Percentiles rank a stretch among this genome's conserved stretches.
phyloP scores from a whole-genome alignment of 1,140 invertebrate species.

The Melitaea cinxia region DNA sequence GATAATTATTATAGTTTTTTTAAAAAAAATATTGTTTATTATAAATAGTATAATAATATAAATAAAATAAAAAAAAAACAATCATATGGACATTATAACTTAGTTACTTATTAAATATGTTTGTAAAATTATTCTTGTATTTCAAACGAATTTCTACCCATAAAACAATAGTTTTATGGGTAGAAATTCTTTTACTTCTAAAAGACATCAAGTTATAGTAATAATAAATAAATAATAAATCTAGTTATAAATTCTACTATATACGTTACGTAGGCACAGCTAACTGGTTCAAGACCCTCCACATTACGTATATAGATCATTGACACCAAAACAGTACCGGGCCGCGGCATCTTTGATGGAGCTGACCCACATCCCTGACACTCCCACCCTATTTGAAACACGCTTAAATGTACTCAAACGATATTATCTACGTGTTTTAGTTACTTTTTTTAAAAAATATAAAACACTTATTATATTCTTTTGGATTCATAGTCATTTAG shows the following conservation, averaged over 20 bases:
- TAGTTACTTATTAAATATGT: too few species aligned
- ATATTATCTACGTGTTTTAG: not conserved
- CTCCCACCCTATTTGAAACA: constrained; percentile 23
- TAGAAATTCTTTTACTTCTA: too few species aligned
- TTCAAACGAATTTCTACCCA: too few species aligned
- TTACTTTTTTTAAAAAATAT: not conserved
- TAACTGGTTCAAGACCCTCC: constrained; percentile 32
- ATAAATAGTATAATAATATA: too few species aligned
- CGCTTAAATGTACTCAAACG: constrained; percentile 8
- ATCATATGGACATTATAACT: too few species aligned
- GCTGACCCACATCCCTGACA: constrained; percentile 55
- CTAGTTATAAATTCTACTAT: not conserved
- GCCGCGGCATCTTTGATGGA: constrained; percentile 46
- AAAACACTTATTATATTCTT: not conserved
- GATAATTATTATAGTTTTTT: too few species aligned
- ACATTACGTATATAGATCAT: constrained; percentile 46
- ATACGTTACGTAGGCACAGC: constrained; percentile 3
- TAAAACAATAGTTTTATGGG: too few species aligned
- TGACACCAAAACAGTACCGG: constrained; percentile 49
- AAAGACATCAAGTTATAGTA: too few species aligned
- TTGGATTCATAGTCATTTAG: not conserved
- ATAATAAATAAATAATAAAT: not conserved
- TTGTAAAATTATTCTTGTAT: too few species aligned
- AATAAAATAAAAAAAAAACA: too few species aligned
- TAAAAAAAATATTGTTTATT: too few species aligned